Evolutionary conservation across 2,888 invertebrate species (phyloP).

Genomic region (Phrixothrix hirtus): DNA sequence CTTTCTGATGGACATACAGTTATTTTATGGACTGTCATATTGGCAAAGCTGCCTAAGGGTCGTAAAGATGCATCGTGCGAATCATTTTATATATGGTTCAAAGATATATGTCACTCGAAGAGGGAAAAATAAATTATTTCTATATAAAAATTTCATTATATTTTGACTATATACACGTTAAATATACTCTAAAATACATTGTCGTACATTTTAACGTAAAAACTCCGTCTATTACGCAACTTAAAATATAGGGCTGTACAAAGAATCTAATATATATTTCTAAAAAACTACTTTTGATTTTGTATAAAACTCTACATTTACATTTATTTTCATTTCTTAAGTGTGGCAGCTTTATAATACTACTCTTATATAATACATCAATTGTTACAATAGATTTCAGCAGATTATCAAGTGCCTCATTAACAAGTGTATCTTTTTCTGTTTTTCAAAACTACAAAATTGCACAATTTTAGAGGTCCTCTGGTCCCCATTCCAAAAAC

Average conservation of each 20-base stretch:
- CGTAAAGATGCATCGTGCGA: conserved; percentile 14
- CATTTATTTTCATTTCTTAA: conserved; percentile 31
- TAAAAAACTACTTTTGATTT: conserved; percentile 58
- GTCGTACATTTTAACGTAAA: conserved; percentile 52
- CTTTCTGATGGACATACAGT: conserved; percentile 53
- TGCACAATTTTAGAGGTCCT: conserved; percentile 39
- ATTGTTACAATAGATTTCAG: conserved; percentile 18
- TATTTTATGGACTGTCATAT: conserved; percentile 57
- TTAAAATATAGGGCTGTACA: conserved; percentile 51
- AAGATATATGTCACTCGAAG: conserved; percentile 10
- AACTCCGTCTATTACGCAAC: conserved; percentile 45
- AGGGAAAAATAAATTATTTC: conserved; percentile 13
- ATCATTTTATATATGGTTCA: conserved; percentile 16
- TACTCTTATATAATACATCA: conserved; percentile 25
- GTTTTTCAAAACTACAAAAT: conserved; percentile 37
- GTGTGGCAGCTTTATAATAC: conserved; percentile 25
- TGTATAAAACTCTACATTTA: conserved; percentile 56
- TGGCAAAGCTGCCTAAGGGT: conserved; percentile 46
- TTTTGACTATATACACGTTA: conserved; percentile 54
- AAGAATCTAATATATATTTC: conserved; percentile 49
- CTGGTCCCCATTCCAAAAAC: conserved; percentile 36
- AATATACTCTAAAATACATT: conserved; percentile 54
- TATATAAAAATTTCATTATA: conserved; percentile 44
- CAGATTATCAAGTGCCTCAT: conserved; percentile 38
- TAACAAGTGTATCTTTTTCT: conserved; percentile 40